Percentiles rank a stretch among this genome's conserved stretches.
Evolutionary conservation across 2,888 invertebrate species (phyloP).

Genomic region (Acanthacorydalis orientalis): DNA sequence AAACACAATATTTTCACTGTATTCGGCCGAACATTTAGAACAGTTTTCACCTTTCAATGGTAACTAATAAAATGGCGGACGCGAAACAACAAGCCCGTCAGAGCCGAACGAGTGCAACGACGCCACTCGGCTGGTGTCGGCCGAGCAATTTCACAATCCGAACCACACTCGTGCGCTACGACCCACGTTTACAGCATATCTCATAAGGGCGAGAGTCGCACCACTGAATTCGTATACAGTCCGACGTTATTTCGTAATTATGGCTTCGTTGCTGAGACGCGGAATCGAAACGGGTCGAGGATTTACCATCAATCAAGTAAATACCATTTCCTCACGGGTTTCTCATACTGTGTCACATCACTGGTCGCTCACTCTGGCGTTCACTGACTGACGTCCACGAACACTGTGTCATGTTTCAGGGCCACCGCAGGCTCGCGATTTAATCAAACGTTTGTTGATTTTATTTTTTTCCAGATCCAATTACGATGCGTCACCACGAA

Average conservation of each 20-base stretch:
- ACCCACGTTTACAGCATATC: slow-evolving; percentile 3
- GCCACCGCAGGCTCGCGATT: neutral
- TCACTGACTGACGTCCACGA: neutral
- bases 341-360: neutral
- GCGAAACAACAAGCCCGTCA: slow-evolving; percentile 56
- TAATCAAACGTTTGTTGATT: too few relatives aligned
- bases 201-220: neutral
- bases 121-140: slow-evolving; percentile 29
- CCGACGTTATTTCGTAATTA: slow-evolving; percentile 22
- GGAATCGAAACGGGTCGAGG: slow-evolving; percentile 25
- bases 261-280: slow-evolving; percentile 44
- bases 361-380: neutral
- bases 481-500: slow-evolving; percentile 8
- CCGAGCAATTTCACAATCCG: slow-evolving; percentile 19
- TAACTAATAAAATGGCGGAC: slow-evolving; percentile 86
- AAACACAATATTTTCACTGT: slow-evolving; percentile 45
- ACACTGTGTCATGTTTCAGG: neutral
- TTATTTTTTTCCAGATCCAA: slow-evolving; percentile 1
- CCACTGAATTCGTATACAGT: neutral
- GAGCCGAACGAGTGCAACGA: slow-evolving; percentile 42
- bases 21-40: slow-evolving; percentile 51
- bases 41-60: slow-evolving; percentile 80
- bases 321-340: slow-evolving; percentile 16
- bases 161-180: slow-evolving; percentile 16
- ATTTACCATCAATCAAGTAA: slow-evolving; percentile 25